These are phyloP conservation scores for Habroteleia sp. DNA, from an alignment of 2,888 invertebrate species.

Conservation along the genomic window DNA sequence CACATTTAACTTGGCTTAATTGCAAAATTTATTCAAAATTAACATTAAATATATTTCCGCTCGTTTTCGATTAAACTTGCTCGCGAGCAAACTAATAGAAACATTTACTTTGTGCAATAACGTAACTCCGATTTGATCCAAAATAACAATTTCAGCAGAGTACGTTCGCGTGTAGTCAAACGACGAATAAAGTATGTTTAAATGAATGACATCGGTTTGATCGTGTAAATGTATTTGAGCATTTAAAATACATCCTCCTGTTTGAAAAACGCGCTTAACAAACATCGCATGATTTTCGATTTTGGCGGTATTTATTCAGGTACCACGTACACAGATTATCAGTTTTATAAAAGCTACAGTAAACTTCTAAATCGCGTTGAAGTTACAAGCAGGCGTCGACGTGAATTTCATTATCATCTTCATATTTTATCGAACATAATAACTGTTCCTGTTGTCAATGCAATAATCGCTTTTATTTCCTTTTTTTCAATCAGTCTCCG, in stretches of 20 bases:
- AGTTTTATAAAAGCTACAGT: background rate
- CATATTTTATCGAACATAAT: constrained; percentile 39
- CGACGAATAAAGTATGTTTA: constrained; percentile 52
- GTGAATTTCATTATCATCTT: constrained; percentile 21
- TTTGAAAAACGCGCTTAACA: constrained; percentile 36
- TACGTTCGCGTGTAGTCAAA: constrained; percentile 58
- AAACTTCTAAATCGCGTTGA: background rate
- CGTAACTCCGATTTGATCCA: constrained; percentile 40
- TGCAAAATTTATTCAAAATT: constrained; percentile 25
- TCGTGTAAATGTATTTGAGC: constrained; percentile 57
- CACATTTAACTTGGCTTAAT: too few species aligned
- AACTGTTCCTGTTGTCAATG: constrained; percentile 21
- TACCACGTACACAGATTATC: constrained; percentile 5
- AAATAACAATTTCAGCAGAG: constrained; percentile 55
- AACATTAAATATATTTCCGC: constrained; percentile 15
- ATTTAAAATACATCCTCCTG: constrained; percentile 50
- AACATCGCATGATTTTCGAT: constrained; percentile 45
- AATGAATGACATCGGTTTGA: constrained; percentile 56
- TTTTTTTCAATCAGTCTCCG: constrained; percentile 47
- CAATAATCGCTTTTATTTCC: constrained; percentile 43
- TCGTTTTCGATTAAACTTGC: constrained; percentile 20
- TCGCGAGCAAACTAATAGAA: constrained; percentile 44
- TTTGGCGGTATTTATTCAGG: constrained; percentile 18
- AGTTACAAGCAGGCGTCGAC: background rate
- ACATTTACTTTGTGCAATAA: constrained; percentile 49